Percentiles rank a stretch among this genome's conserved stretches.
These are phyloP conservation scores for Nymphalis urticae DNA, from an alignment of 2,888 invertebrate genomes.

Conservation along the genomic window DNA sequence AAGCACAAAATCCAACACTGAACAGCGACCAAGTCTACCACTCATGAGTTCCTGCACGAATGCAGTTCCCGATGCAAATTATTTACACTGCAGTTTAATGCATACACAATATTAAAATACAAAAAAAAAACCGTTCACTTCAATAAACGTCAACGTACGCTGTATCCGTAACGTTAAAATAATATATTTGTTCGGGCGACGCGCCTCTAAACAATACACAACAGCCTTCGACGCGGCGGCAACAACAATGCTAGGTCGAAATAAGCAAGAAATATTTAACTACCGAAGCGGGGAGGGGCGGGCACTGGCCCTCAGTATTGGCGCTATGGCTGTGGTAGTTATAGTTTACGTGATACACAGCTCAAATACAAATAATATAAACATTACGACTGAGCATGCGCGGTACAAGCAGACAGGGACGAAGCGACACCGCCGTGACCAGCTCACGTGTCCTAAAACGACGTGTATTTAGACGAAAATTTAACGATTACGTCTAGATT, in stretches of 20 bases:
- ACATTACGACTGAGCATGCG: constrained; percentile 80
- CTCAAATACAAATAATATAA: constrained; percentile 83
- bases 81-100: constrained; percentile 74
- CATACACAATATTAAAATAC: constrained; percentile 47
- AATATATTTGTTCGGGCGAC: constrained; percentile 66
- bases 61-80: constrained; percentile 76
- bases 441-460: constrained; percentile 5
- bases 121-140: constrained; percentile 33
- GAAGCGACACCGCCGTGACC: constrained; percentile 31
- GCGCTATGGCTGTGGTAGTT: constrained; percentile 82
- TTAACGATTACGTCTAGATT: constrained; percentile 33
- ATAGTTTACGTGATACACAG: constrained; percentile 83
- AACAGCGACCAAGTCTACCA: constrained; percentile 72
- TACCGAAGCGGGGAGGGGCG: constrained; percentile 78
- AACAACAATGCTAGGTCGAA: constrained; percentile 82
- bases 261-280: constrained; percentile 83
- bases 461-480: constrained; percentile 41
- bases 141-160: constrained; percentile 30
- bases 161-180: constrained; percentile 52
- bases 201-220: constrained; percentile 79
- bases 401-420: constrained; percentile 68
- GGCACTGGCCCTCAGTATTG: constrained; percentile 78
- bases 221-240: constrained; percentile 76
- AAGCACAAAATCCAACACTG: constrained; percentile 59
- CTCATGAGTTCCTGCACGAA: constrained; percentile 68